Conservation (phyloP, 2,797 vertebrate species). For the Amniataba percoides region DNA sequence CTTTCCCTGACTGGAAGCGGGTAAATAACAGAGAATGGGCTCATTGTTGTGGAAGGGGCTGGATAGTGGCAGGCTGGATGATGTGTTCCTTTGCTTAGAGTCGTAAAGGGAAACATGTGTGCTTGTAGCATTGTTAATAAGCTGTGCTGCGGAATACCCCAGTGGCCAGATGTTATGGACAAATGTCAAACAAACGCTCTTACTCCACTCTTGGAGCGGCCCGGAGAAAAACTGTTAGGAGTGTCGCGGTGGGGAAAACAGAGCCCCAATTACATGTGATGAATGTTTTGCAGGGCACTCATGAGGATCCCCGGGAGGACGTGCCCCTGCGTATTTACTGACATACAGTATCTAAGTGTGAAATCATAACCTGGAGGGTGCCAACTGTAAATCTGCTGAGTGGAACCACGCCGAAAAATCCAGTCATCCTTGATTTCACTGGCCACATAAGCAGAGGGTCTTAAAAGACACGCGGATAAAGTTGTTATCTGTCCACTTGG, state of each 20-base stretch:
- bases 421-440: constrained; percentile 27
- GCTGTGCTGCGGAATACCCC: constrained; percentile 81
- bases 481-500: constrained; percentile 34
- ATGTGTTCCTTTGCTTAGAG: constrained; percentile 83
- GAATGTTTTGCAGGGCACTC: constrained; percentile 66
- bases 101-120: constrained; percentile 88
- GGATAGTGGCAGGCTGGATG: constrained; percentile 83
- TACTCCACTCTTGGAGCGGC: constrained; percentile 75
- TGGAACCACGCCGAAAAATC: constrained; percentile 19
- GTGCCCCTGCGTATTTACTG: constrained; percentile 38
- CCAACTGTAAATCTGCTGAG: constrained; percentile 36
- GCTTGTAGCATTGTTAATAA: constrained; percentile 87
- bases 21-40: constrained; percentile 84
- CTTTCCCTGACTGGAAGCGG: constrained; percentile 78
- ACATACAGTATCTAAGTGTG: constrained; percentile 41
- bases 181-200: constrained; percentile 88
- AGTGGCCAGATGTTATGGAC: constrained; percentile 87
- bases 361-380: constrained; percentile 52
- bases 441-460: constrained; percentile 11
- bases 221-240: constrained; percentile 66
- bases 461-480: constrained; percentile 32
- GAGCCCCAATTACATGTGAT: constrained; percentile 70
- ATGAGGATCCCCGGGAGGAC: constrained; percentile 53
- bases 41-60: constrained; percentile 87
- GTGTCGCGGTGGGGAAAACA: constrained; percentile 69